These are phyloP conservation scores for Homalodisca vitripennis DNA, from an alignment of 1,140 invertebrate genomes.

Conservation along the genomic window DNA sequence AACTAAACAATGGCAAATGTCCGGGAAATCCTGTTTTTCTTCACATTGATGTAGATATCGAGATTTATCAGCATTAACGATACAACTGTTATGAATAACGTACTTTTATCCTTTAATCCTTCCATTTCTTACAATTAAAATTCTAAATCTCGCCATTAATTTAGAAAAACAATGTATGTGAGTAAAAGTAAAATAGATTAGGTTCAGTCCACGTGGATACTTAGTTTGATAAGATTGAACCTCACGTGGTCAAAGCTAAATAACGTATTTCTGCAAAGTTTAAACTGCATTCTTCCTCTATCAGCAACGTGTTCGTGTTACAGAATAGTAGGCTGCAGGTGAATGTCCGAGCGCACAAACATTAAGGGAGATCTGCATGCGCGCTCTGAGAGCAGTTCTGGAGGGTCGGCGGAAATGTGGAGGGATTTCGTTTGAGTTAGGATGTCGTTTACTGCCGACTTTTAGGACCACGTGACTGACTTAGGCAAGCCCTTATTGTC, in stretches of 20 bases:
- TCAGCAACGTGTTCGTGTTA: no score
- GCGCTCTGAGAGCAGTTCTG: not conserved
- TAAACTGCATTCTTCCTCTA: not conserved
- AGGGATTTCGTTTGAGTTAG: conserved; percentile 13
- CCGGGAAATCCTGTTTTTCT: no score
- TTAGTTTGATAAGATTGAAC: not conserved
- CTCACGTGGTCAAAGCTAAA: not conserved
- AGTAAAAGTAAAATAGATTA: not conserved
- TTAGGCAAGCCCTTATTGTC: not conserved
- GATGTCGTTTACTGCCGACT: not conserved
- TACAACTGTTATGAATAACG: no score
- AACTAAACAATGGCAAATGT: no score
- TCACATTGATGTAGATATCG: no score
- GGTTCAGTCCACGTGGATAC: not conserved
- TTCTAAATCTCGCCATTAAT: no score
- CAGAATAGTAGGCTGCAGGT: not conserved
- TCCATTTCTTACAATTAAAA: no score
- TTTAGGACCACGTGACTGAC: not conserved
- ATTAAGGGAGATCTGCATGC: not conserved
- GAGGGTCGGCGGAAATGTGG: not conserved
- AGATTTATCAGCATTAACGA: no score
- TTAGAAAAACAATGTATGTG: no score
- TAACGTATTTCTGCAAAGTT: not conserved
- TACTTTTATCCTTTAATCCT: no score
- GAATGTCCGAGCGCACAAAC: not conserved